Percentiles rank a stretch among this genome's conserved stretches.
Conservation (phyloP, 2,113 vertebrate species). For the Plotosus lineatus region DNA sequence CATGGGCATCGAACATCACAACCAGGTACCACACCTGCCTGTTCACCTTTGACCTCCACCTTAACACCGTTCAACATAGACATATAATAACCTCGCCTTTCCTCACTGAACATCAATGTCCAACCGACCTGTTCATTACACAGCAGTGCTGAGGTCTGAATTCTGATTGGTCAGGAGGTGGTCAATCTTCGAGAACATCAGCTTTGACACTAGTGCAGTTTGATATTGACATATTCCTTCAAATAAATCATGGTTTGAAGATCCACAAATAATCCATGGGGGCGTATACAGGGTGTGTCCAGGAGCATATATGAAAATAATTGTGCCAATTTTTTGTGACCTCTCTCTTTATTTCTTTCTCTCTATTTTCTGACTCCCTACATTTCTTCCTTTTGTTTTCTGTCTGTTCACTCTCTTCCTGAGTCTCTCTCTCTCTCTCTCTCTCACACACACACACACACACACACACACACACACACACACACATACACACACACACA, state of each 20-base stretch:
- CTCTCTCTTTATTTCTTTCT: too few relatives aligned
- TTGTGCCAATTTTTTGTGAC: too few relatives aligned
- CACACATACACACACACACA: too few relatives aligned
- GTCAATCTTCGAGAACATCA: background rate
- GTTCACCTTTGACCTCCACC: background rate
- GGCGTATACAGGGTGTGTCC: too few relatives aligned
- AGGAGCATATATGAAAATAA: too few relatives aligned
- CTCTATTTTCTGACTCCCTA: too few relatives aligned
- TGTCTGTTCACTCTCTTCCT: too few relatives aligned
- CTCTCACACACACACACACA: too few relatives aligned
- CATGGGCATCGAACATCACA: constrained; percentile 97
- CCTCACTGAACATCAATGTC: background rate
- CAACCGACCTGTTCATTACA: background rate
- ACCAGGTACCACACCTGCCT: constrained; percentile 80
- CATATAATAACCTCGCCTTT: too few relatives aligned
- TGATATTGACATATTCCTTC: background rate
- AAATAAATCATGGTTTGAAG: background rate
- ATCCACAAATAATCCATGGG: background rate
- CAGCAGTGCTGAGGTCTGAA: background rate
- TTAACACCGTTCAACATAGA: background rate
- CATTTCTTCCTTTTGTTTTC: too few relatives aligned
- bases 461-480: too few relatives aligned
- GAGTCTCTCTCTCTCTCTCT: too few relatives aligned
- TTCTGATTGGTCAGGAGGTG: background rate
- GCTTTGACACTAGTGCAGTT: background rate